phyloP scores from a whole-genome alignment of 2,113 vertebrate genomes.

The Platanista minor region DNA sequence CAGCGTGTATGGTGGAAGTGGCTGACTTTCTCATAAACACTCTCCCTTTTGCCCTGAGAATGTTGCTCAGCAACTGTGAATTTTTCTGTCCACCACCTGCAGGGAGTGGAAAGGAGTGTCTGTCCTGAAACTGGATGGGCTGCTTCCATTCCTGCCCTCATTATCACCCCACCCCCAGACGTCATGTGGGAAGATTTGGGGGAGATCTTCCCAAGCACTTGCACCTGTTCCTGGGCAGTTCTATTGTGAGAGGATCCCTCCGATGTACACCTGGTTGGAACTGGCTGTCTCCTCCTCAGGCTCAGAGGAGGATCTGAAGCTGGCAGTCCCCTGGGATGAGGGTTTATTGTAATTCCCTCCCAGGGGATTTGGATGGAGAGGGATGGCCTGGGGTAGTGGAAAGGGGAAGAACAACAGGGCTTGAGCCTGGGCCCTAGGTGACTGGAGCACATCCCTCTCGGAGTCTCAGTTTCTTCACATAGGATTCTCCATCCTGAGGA shows the following conservation, averaged over 20 bases:
- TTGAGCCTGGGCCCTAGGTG: background rate
- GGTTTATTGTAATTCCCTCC: background rate
- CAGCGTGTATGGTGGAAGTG: constrained; percentile 58
- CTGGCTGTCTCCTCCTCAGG: background rate
- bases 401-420: background rate
- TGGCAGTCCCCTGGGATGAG: background rate
- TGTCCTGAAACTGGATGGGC: background rate
- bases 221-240: background rate
- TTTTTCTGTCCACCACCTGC: constrained; percentile 64
- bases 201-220: background rate
- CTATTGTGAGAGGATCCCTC: background rate
- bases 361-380: background rate
- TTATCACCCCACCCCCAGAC: background rate
- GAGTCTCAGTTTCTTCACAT: background rate
- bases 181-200: background rate
- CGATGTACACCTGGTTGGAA: background rate
- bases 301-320: background rate
- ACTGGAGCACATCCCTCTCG: background rate
- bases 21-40: constrained; percentile 74
- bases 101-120: constrained; percentile 45
- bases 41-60: constrained; percentile 62
- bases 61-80: constrained; percentile 47
- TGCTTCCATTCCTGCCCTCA: constrained; percentile 39
- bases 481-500: background rate
- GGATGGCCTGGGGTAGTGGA: background rate